phyloP scores from a whole-genome alignment of 1,140 invertebrate genomes.

The Bilobella aurantiaca region DNA sequence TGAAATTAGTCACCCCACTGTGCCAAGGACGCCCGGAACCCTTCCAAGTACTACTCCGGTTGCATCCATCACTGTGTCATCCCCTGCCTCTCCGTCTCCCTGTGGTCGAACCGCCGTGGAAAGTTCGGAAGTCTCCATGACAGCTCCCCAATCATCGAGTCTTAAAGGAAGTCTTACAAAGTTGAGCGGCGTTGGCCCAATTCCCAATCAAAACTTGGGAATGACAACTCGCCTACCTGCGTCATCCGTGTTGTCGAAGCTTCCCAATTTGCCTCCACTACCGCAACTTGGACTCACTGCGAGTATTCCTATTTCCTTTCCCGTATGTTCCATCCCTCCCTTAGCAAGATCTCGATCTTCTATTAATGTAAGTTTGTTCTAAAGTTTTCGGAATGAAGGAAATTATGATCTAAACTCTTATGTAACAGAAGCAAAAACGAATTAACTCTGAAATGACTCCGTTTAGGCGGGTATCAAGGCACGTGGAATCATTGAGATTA shows the following conservation, averaged over 20 bases:
- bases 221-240: background rate
- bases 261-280: background rate
- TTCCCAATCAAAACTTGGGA: no score
- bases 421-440: background rate
- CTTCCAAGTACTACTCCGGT: background rate
- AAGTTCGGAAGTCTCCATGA: no score
- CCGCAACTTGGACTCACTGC: background rate
- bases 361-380: background rate
- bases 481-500: conserved; percentile 56
- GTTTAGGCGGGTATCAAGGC: background rate
- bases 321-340: background rate
- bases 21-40: background rate
- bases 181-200: no score
- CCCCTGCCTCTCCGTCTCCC: background rate
- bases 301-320: background rate
- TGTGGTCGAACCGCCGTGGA: background rate
- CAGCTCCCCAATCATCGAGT: no score
- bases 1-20: background rate
- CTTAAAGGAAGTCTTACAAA: no score
- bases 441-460: background rate
- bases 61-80: background rate
- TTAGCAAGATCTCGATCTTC: conserved; percentile 1
- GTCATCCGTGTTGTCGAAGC: background rate
- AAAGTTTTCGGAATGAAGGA: no score
- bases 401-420: no score